Evolutionary conservation across 2,888 invertebrate species (phyloP).

Genomic region (Embidobia sp.): DNA sequence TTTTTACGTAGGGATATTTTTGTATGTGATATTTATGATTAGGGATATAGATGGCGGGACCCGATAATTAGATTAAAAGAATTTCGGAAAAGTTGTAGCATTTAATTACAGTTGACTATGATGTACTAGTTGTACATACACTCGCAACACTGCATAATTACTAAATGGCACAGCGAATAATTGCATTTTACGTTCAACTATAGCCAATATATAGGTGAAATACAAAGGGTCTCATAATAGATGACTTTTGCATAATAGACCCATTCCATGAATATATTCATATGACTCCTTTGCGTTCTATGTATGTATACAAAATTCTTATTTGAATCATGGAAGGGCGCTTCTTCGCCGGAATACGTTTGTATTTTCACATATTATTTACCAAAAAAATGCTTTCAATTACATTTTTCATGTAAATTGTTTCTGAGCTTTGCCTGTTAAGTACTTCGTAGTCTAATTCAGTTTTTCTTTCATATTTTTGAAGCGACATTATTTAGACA

Average conservation of each 20-base stretch:
- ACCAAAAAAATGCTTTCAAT: background rate
- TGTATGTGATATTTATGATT: too few species aligned
- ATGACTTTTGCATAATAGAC: slow-evolving; percentile 48
- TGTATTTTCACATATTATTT: slow-evolving; percentile 20
- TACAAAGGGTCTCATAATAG: slow-evolving; percentile 46
- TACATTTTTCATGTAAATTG: too few species aligned
- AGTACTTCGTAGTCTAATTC: too few species aligned
- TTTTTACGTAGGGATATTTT: too few species aligned
- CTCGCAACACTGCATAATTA: slow-evolving; percentile 17
- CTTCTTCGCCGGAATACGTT: slow-evolving; percentile 10
- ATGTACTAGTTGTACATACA: slow-evolving; percentile 4
- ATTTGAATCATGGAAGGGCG: slow-evolving; percentile 24
- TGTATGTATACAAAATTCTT: slow-evolving; percentile 36
- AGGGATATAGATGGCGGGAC: too few species aligned
- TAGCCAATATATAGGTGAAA: slow-evolving; percentile 36
- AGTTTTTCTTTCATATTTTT: too few species aligned
- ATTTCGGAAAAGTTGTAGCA: background rate
- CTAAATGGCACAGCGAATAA: slow-evolving; percentile 28
- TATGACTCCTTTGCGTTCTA: slow-evolving; percentile 25
- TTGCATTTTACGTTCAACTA: slow-evolving; percentile 25
- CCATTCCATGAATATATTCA: slow-evolving; percentile 45
- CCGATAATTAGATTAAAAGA: background rate
- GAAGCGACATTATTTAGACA: too few species aligned
- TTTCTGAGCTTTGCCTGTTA: too few species aligned
- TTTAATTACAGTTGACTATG: background rate